Evolutionary conservation across 2,113 vertebrate species (phyloP), one percentile per base, ranked within the genome.

Genomic region (Columba janthina): DNA sequence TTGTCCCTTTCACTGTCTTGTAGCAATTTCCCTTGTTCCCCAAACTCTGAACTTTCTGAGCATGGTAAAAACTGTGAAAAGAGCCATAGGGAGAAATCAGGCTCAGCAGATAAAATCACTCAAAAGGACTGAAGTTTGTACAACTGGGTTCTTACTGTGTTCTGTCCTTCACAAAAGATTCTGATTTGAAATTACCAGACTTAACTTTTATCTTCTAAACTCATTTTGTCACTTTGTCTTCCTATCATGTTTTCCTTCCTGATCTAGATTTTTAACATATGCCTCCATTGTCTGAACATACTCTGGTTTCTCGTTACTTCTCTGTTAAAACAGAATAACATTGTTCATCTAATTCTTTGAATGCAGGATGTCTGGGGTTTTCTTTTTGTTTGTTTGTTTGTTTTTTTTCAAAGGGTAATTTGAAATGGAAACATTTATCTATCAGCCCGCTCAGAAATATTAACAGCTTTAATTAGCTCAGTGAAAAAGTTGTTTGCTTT

Each of bases 401-500:
- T 38, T 88, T 88, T 29, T 92, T 92, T 87, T 64, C 25, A 85
- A 91, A 95, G 28, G 29, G 8, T 50, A 85, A 89, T 90, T 94
- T 94, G 44, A 87, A 94, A 87, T 82, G 29, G 89, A 95, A 94
- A 62, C 78, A 40, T 85, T 87, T 78, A 61, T 94, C 75, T 85
- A 71, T 85, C 56, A 62, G 78, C 60, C 67, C 65, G 16, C 70
- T 95, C 46, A 85, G 78, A 96, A 91, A 88, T 96, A 97, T 94
- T 96, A 95, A 80, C 51, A 85, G 51, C 46, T 91, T 90, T 93
- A 97, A 97, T 96, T 94, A 91, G 24, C 71, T 80, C 1, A 2
- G 26, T 90, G 56, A 91, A 95, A 95, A 93, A 94, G 20, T 74
- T 91, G 60, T 91, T 95, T 85, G 64, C 22, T 94, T 96, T 90